Conservation (phyloP, 2,797 vertebrate genomes). For the Mionectes olivaceus region DNA sequence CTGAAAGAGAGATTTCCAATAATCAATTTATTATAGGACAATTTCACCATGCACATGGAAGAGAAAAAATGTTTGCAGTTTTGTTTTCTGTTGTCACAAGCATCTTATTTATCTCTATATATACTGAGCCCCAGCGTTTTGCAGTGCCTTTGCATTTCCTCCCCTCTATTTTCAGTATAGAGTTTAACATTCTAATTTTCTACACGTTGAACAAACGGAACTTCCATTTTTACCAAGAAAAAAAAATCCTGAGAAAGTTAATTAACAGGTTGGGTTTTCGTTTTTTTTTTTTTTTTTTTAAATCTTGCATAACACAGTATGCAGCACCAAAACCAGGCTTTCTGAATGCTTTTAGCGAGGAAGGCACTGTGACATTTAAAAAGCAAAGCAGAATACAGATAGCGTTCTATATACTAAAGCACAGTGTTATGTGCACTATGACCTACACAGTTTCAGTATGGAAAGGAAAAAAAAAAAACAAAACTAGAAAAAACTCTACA, state of each 20-base stretch:
- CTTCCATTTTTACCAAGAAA: neutral
- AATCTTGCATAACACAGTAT: neutral
- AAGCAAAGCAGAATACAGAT: neutral
- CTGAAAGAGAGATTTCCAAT: neutral
- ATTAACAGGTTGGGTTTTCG: neutral
- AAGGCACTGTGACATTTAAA: slow-evolving; percentile 31
- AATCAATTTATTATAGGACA: neutral
- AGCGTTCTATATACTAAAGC: neutral
- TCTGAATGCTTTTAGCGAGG: neutral
- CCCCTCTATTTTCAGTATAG: neutral
- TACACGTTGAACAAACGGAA: neutral
- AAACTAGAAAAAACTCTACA: neutral
- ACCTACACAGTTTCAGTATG: neutral
- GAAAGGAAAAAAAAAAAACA: neutral
- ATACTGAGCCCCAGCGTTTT: neutral
- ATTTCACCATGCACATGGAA: neutral
- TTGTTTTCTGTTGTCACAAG: neutral
- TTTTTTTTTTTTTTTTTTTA: neutral
- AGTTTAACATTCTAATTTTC: neutral
- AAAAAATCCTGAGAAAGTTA: neutral
- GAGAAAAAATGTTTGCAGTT: neutral
- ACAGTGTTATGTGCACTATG: neutral
- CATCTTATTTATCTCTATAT: neutral
- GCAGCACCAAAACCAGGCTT: neutral
- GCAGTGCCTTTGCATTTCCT: neutral